A percentile compares a stretch with the other conserved stretches of the same genome.
Evolutionary conservation across 1,140 invertebrate genomes (phyloP).

Genomic region (Eumaeus atala): DNA sequence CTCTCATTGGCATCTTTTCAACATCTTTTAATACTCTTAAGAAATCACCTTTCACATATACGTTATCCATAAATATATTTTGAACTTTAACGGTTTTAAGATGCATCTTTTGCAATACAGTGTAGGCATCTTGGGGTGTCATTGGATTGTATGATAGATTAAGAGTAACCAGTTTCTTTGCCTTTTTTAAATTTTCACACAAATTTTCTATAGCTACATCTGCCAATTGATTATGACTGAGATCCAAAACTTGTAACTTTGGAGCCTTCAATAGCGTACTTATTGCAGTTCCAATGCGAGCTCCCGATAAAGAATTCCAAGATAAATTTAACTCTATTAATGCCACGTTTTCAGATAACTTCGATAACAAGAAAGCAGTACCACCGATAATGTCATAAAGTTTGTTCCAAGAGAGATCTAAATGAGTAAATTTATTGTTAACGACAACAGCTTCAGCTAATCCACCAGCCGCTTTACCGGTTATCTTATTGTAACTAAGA

Average conservation of each 20-base stretch:
- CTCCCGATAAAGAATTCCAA: constrained; percentile 43
- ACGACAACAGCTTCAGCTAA: constrained; percentile 59
- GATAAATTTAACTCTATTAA: constrained; percentile 47
- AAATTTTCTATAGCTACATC: constrained; percentile 36
- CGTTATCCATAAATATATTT: constrained; percentile 43
- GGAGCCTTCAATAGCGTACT: constrained; percentile 33
- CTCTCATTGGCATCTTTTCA: constrained; percentile 31
- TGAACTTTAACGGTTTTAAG: constrained; percentile 35
- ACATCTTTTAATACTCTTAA: constrained; percentile 28
- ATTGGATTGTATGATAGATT: constrained; percentile 67
- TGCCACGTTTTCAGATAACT: constrained; percentile 32
- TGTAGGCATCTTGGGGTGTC: constrained; percentile 48
- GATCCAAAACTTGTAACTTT: constrained; percentile 36
- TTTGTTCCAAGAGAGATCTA: constrained; percentile 71
- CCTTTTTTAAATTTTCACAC: constrained; percentile 28
- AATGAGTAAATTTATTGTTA: constrained; percentile 53
- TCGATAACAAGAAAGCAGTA: constrained; percentile 28
- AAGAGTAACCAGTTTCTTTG: constrained; percentile 49
- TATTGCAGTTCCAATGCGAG: constrained; percentile 33
- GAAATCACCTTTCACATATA: constrained; percentile 38
- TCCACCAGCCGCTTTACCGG: constrained; percentile 37
- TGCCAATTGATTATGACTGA: constrained; percentile 46
- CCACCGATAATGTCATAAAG: constrained; percentile 37
- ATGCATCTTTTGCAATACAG: constrained; percentile 38
- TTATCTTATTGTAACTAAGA: constrained; percentile 63